These are phyloP conservation scores for Oscheius sp. DNA, from an alignment of 2,888 invertebrate species.

Conservation along the genomic window DNA sequence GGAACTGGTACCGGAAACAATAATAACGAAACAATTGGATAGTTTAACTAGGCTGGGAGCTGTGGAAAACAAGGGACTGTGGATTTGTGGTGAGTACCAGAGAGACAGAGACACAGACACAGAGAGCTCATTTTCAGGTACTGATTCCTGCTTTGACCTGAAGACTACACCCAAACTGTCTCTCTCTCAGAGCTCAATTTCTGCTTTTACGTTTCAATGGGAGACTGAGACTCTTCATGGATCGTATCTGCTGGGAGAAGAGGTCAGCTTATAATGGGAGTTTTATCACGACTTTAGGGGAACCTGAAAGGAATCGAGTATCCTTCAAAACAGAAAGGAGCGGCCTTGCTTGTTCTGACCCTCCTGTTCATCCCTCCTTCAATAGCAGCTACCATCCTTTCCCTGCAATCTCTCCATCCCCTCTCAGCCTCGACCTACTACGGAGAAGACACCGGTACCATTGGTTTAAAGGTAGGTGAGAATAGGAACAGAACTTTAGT, in stretches of 20 bases:
- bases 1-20: conserved; percentile 13
- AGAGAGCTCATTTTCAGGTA: background rate
- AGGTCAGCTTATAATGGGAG: background rate
- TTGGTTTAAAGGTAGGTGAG: conserved; percentile 74
- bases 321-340: background rate
- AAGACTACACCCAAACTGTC: background rate
- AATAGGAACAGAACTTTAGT: too few relatives aligned
- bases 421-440: conserved; percentile 77
- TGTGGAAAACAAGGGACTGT: conserved; percentile 37
- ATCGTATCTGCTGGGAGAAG: conserved; percentile 3
- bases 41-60: conserved; percentile 5
- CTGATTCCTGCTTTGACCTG: conserved; percentile 29
- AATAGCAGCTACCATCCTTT: conserved; percentile 74
- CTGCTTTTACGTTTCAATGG: conserved; percentile 15
- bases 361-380: conserved; percentile 75
- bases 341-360: conserved; percentile 36
- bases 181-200: conserved; percentile 6
- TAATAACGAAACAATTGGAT: conserved; percentile 15
- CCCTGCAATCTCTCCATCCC: conserved; percentile 75
- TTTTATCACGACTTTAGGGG: background rate
- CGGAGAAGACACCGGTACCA: conserved; percentile 76
- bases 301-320: conserved; percentile 2
- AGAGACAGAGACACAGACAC: background rate
- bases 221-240: conserved; percentile 18
- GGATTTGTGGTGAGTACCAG: conserved; percentile 43